phyloP scores from a whole-genome alignment of 2,797 vertebrate species.

The Emys orbicularis region DNA sequence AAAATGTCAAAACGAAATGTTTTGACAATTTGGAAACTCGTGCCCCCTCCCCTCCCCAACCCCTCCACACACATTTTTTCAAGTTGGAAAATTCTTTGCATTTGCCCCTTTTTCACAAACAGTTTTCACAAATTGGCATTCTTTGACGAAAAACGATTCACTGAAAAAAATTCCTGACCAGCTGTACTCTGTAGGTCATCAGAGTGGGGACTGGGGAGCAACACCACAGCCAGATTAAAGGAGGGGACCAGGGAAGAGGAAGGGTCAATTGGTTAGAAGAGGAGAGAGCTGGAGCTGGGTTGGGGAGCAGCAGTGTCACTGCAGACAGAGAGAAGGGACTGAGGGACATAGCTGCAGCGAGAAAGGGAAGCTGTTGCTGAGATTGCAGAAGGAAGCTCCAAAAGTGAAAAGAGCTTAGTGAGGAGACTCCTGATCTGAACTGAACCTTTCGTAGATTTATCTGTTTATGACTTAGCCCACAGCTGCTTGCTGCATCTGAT shows the following conservation, averaged over 20 bases:
- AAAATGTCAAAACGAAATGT: background rate
- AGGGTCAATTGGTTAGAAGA: background rate
- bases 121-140: background rate
- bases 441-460: background rate
- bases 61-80: background rate
- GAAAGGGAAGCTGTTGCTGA: background rate
- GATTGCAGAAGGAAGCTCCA: background rate
- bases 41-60: too few species aligned
- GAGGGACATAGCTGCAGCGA: background rate
- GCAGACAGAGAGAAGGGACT: background rate
- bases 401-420: background rate
- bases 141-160: background rate
- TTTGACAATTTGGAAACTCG: background rate
- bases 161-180: background rate
- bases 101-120: background rate
- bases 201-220: background rate
- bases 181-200: fast-evolving
- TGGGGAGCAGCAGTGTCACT: background rate
- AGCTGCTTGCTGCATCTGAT: background rate
- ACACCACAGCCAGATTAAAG: background rate
- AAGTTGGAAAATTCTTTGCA: background rate
- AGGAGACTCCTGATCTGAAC: background rate
- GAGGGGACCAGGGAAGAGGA: background rate
- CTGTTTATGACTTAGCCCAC: background rate
- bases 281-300: background rate